These are phyloP conservation scores for Polydrusus tereticollis DNA, from an alignment of 2,888 invertebrate genomes.

Conservation along the genomic window DNA sequence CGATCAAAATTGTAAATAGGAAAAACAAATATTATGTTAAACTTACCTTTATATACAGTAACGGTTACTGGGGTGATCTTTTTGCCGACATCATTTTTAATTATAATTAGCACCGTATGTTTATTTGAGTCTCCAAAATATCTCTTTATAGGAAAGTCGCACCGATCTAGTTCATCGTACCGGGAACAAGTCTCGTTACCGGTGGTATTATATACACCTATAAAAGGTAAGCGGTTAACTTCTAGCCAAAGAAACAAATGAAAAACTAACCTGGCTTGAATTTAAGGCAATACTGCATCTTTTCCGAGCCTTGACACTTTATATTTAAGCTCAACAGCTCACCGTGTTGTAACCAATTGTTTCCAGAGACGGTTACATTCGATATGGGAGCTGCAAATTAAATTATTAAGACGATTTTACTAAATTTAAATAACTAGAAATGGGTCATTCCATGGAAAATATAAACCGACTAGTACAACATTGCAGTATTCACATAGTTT, in stretches of 20 bases:
- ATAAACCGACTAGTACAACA: no score
- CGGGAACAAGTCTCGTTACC: slow-evolving; percentile 81
- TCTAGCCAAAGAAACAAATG: not conserved
- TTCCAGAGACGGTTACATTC: slow-evolving; percentile 78
- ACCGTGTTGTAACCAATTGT: slow-evolving; percentile 87
- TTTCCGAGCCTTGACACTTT: slow-evolving; percentile 81
- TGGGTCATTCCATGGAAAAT: no score
- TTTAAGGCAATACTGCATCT: slow-evolving; percentile 79
- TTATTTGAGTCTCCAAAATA: slow-evolving; percentile 73
- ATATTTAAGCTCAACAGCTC: slow-evolving; percentile 80
- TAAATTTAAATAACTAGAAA: not conserved
- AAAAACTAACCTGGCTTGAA: slow-evolving; percentile 63
- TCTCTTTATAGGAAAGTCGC: slow-evolving; percentile 75
- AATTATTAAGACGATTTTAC: not conserved
- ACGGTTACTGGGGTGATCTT: slow-evolving; percentile 79
- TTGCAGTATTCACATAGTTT: no score
- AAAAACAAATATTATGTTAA: not conserved
- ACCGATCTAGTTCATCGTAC: slow-evolving; percentile 64
- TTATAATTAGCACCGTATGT: slow-evolving; percentile 83
- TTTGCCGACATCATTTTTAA: slow-evolving; percentile 82
- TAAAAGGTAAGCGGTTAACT: not conserved
- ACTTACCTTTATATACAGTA: slow-evolving; percentile 86
- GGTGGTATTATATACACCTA: slow-evolving; percentile 78
- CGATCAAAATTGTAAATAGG: no score
- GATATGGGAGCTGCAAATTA: slow-evolving; percentile 76